Percentiles rank a stretch among this genome's conserved stretches.
These are phyloP conservation scores for Enteromius treurensis DNA, from an alignment of 2,797 vertebrate genomes.

Conservation along the genomic window DNA sequence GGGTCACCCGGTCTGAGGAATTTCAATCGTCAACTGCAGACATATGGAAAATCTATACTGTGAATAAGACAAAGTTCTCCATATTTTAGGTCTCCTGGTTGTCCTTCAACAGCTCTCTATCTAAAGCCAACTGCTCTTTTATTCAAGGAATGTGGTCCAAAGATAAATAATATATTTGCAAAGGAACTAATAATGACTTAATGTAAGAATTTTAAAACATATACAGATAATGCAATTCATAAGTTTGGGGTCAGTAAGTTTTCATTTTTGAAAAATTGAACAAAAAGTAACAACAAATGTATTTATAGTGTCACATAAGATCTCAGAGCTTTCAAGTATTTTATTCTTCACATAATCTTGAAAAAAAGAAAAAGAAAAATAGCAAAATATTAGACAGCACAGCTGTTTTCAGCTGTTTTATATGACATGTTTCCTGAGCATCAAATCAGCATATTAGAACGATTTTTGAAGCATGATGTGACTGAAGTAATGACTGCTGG, in stretches of 20 bases:
- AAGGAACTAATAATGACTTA: background rate
- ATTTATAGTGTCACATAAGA: background rate
- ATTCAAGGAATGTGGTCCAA: background rate
- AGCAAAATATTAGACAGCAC: background rate
- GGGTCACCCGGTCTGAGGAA: conserved; percentile 35
- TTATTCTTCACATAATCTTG: background rate
- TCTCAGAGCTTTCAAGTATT: background rate
- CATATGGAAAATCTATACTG: conserved; percentile 59
- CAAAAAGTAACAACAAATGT: background rate
- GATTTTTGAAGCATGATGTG: background rate
- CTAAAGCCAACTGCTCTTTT: background rate
- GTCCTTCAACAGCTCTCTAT: conserved; percentile 37
- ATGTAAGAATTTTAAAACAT: background rate
- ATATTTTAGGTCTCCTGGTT: conserved; percentile 46
- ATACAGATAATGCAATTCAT: background rate
- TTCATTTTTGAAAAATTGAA: background rate
- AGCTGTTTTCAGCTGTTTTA: background rate
- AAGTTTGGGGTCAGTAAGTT: background rate
- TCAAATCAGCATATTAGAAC: background rate
- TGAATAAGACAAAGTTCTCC: conserved; percentile 34
- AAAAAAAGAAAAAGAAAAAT: background rate
- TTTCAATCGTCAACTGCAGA: conserved; percentile 50
- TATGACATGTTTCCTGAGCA: background rate
- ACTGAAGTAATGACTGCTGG: background rate
- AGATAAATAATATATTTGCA: background rate